Evolutionary conservation across 1,140 invertebrate genomes (phyloP), one percentile per base, ranked within the genome.

Genomic region (Trissolcus basalis): DNA sequence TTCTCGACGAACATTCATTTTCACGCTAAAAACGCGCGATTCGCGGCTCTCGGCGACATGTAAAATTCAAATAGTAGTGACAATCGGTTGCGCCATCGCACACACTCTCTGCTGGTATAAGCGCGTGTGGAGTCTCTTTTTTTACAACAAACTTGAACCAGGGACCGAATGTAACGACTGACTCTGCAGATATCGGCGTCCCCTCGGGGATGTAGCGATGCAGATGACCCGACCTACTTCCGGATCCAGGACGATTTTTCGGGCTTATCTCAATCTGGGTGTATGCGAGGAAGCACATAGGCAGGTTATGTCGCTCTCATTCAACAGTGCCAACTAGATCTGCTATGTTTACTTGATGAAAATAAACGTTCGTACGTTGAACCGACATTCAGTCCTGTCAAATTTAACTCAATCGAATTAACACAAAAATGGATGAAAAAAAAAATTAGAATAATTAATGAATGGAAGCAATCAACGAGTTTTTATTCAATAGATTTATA

Each of bases 211-310:
- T 56, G 68, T 59, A 67, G 70, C 71, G 82, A 81, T 83, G 79
- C 83, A 85, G 80, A 77, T 85, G 85, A 86, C 83, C 83, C 78
- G 84, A 86, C 85, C 85, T 79, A 86, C 78, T 86, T 87, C 78
- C 68, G 63, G 60, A 84, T 85, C 79, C 80, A 74, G 84, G 78
- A 81, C 82, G 74, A 82, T 82, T 80, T 82, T 82, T 81, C 67
- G 70, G 65, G 70, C 60, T 72, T 65, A 79, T 63, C 72, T 76
- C 63, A 60, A 49, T 16, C 60, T 54, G 59, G 65, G 60, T 13
- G 55, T 48, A 59, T 44, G 12, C 3, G 69, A 64, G 55, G 61
- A 73, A 51, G 65, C 59, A 33, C 16, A 58, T 68, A 56, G 65
- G 44, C 61, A 54, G 59, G 70, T 63, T 74, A 73, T 41, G 48